Percentiles rank a stretch among this genome's conserved stretches.
phyloP scores from a whole-genome alignment of 2,888 invertebrate species.

The Agrypnus murinus region DNA sequence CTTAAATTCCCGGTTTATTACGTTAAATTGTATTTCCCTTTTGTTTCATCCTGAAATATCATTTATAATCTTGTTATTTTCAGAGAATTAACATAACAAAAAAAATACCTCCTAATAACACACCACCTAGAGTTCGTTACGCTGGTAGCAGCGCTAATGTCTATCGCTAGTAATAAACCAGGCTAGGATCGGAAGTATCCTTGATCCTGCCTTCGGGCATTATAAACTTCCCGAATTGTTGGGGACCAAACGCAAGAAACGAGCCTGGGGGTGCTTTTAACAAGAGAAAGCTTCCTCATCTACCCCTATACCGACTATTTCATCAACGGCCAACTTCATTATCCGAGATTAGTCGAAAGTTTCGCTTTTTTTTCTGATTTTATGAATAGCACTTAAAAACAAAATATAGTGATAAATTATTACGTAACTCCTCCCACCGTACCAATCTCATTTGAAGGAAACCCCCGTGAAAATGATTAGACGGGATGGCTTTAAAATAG shows the following conservation, averaged over 20 bases:
- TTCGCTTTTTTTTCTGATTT: not conserved
- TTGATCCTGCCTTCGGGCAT: conserved; percentile 24
- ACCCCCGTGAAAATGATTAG: not conserved
- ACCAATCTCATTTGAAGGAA: too few species aligned
- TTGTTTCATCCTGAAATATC: not conserved
- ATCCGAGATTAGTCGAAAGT: conserved; percentile 19
- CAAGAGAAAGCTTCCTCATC: conserved; percentile 1
- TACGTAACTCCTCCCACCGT: too few species aligned
- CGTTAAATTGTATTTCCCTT: not conserved
- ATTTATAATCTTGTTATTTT: not conserved
- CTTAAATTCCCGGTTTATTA: conserved; percentile 11
- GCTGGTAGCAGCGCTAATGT: conserved; percentile 2
- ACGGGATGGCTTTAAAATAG: conserved; percentile 1
- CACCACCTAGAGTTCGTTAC: not conserved
- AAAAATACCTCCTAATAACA: too few species aligned
- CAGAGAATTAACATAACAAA: too few species aligned
- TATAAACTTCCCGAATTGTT: conserved; percentile 26
- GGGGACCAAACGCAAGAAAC: conserved; percentile 20
- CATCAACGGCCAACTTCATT: conserved; percentile 10
- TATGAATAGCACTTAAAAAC: too few species aligned
- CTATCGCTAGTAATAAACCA: conserved; percentile 5
- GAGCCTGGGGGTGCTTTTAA: conserved; percentile 32
- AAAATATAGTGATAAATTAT: too few species aligned
- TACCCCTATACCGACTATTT: not conserved
- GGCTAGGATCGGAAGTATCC: conserved; percentile 12